phyloP scores from a whole-genome alignment of 2,797 vertebrate species.

The Percopsis omiscomaycus region DNA sequence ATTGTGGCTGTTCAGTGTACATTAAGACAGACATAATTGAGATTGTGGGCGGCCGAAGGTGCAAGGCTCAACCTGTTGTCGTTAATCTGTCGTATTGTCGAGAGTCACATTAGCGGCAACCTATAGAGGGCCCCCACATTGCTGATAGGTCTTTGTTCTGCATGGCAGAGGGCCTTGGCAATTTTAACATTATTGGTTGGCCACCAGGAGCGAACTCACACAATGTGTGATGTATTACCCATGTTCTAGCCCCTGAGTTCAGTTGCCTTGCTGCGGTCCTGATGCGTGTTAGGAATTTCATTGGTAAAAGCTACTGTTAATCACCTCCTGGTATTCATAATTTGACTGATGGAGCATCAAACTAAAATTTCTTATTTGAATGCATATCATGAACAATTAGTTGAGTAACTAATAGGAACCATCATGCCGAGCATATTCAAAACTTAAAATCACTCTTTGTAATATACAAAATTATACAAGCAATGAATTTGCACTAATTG shows the following conservation, averaged over 20 bases:
- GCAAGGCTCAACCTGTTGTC: slow-evolving; percentile 77
- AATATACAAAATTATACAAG: slow-evolving; percentile 64
- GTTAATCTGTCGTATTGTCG: slow-evolving; percentile 82
- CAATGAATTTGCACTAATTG: slow-evolving; percentile 72
- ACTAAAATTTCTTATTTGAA: slow-evolving; percentile 32
- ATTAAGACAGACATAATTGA: slow-evolving; percentile 80
- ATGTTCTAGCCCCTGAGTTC: slow-evolving; percentile 44
- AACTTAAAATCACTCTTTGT: slow-evolving; percentile 60
- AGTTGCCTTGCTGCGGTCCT: slow-evolving; percentile 51
- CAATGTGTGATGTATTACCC: slow-evolving; percentile 61
- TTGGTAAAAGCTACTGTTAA: slow-evolving; percentile 38
- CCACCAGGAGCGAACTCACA: slow-evolving; percentile 73
- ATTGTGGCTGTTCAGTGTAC: slow-evolving; percentile 74
- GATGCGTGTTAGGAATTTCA: slow-evolving; percentile 61
- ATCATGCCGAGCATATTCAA: slow-evolving; percentile 57
- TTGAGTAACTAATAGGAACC: slow-evolving; percentile 40
- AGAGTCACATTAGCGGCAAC: slow-evolving; percentile 67
- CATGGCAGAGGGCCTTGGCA: slow-evolving; percentile 72
- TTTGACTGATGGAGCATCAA: slow-evolving; percentile 48
- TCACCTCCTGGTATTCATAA: slow-evolving; percentile 41
- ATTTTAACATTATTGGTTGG: slow-evolving; percentile 69
- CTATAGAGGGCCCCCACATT: slow-evolving; percentile 70
- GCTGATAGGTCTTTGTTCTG: slow-evolving; percentile 74
- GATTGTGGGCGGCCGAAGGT: slow-evolving; percentile 77
- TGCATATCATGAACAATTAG: slow-evolving; percentile 52